A percentile compares a stretch with the other conserved stretches of the same genome.
These are phyloP conservation scores for Aptenodytes forsteri DNA, from an alignment of 2,113 vertebrate species.

Conservation along the genomic window DNA sequence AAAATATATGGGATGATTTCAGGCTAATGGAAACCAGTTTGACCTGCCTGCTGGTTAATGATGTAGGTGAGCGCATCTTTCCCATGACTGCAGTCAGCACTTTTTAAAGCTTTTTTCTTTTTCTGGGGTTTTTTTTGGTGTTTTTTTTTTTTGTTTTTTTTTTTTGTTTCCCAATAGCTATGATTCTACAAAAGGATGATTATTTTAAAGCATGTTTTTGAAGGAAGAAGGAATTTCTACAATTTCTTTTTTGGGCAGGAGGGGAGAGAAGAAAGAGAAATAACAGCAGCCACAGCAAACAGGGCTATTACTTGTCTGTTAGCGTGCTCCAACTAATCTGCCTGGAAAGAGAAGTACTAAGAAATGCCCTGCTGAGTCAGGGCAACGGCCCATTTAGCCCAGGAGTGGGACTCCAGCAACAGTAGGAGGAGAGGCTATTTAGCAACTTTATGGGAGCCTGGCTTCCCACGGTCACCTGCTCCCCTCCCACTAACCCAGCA, in stretches of 20 bases:
- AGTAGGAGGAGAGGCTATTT: neutral
- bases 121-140: no score
- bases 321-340: neutral
- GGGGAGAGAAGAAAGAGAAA: neutral
- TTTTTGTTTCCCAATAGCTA: neutral
- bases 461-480: accelerated
- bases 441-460: accelerated
- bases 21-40: neutral
- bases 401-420: neutral
- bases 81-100: neutral
- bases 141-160: no score
- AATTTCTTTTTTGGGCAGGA: neutral
- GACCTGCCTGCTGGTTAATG: neutral
- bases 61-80: neutral
- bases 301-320: neutral
- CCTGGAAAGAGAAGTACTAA: neutral
- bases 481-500: neutral
- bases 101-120: neutral
- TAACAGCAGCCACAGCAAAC: neutral
- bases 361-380: neutral
- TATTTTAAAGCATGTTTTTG: neutral
- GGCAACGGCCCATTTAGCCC: neutral
- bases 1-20: neutral
- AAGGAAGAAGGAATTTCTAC: neutral
- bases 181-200: neutral